Percentiles rank a stretch among this genome's conserved stretches.
Evolutionary conservation across 2,888 invertebrate genomes (phyloP).

Genomic region (Hypercompe scribonia): DNA sequence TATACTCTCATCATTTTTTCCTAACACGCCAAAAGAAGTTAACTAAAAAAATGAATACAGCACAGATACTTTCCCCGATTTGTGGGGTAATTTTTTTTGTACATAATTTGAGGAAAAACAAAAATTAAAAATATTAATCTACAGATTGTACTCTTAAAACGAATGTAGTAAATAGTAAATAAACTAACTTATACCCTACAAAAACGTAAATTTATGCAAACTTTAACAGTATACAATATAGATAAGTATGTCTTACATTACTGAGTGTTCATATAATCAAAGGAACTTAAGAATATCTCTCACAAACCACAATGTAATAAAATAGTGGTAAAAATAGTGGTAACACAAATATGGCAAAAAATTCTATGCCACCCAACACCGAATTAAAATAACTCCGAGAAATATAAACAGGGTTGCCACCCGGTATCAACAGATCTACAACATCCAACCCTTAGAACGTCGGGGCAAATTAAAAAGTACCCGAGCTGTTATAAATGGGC

Average conservation of each 20-base stretch:
- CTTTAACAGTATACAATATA: no score
- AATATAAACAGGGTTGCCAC: constrained; percentile 36
- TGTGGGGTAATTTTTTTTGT: no score
- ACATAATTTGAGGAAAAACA: no score
- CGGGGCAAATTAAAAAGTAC: constrained; percentile 71
- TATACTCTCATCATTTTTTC: no score
- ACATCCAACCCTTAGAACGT: constrained; percentile 64
- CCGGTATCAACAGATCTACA: constrained; percentile 52
- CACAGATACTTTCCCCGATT: no score
- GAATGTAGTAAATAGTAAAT: no score
- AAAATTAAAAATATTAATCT: no score
- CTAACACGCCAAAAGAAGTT: no score
- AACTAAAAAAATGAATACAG: no score
- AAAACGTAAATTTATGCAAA: background rate
- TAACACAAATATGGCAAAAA: background rate
- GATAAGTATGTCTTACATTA: no score
- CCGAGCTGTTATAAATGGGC: constrained; percentile 62
- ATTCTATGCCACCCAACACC: background rate
- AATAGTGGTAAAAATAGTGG: background rate
- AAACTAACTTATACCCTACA: no score
- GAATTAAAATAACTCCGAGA: constrained; percentile 8
- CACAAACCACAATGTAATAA: background rate
- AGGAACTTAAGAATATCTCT: background rate
- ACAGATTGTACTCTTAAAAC: no score
- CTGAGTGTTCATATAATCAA: background rate